phyloP scores from a whole-genome alignment of 2,888 invertebrate species.

The Hirtodrosophila confusa region DNA sequence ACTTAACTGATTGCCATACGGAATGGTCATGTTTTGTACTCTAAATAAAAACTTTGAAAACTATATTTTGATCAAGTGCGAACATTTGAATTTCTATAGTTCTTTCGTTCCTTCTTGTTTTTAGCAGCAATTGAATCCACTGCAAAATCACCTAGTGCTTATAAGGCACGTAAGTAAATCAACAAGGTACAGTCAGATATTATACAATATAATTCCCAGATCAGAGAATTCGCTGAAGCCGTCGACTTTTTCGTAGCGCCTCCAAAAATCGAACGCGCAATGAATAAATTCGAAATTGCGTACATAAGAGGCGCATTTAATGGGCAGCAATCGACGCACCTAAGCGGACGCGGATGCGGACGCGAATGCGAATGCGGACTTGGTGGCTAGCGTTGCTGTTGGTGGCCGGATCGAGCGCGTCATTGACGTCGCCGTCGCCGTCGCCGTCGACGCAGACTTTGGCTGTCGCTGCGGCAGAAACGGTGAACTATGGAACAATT shows the following conservation, averaged over 20 bases:
- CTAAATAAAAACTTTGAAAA: no score
- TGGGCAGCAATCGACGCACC: constrained; percentile 57
- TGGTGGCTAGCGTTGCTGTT: constrained; percentile 5
- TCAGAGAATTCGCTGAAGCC: not conserved
- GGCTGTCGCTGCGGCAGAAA: constrained; percentile 3
- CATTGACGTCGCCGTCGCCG: constrained; percentile 30
- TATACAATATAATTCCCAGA: no score
- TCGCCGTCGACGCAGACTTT: constrained; percentile 1
- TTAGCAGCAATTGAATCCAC: no score
- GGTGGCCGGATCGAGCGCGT: constrained; percentile 26
- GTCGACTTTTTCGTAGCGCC: constrained; percentile 16
- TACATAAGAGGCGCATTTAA: constrained; percentile 57
- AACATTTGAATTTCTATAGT: no score
- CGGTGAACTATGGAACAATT: no score
- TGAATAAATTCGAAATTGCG: constrained; percentile 59
- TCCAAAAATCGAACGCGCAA: constrained; percentile 40
- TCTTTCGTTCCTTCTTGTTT: no score
- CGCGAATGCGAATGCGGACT: not conserved
- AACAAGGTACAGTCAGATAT: no score
- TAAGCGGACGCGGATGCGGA: constrained; percentile 26
- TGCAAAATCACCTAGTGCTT: no score
- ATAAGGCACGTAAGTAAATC: no score
- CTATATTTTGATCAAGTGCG: no score
- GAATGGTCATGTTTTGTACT: no score
- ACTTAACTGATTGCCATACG: no score